A percentile compares a stretch with the other conserved stretches of the same genome.
Conservation (phyloP, 2,113 vertebrate species). For the Fregetta grallaria region DNA sequence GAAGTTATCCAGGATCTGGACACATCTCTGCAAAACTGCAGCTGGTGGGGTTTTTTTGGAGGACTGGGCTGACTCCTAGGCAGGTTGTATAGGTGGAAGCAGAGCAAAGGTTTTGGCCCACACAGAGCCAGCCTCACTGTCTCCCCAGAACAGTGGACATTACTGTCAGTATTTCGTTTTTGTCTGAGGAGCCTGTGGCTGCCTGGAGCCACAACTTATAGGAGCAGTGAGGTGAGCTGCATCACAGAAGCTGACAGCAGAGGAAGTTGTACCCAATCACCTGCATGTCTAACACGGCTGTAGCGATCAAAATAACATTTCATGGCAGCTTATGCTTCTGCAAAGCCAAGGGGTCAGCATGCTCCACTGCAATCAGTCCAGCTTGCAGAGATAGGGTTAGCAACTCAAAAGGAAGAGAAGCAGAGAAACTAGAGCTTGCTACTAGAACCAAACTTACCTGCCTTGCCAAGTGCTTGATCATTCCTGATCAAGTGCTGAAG, state of each 20-base stretch:
- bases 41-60: not conserved
- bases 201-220: not conserved
- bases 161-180: no score
- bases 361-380: not conserved
- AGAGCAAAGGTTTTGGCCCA: not conserved
- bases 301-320: not conserved
- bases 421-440: not conserved
- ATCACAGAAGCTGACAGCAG: not conserved
- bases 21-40: not conserved
- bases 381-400: not conserved
- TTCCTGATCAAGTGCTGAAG: not conserved
- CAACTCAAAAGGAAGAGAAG: not conserved
- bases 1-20: not conserved
- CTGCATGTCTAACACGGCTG: rapidly evolving
- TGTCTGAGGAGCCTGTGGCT: not conserved
- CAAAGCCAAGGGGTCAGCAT: not conserved
- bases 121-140: not conserved
- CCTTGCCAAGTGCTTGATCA: not conserved
- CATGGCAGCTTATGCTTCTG: not conserved
- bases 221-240: not conserved
- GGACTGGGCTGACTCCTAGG: not conserved
- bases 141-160: not conserved
- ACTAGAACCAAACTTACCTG: not conserved
- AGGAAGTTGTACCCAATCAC: not conserved
- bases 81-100: not conserved